A percentile compares a stretch with the other conserved stretches of the same genome.
These are phyloP conservation scores for Xiphophorus maculatus DNA, from an alignment of 2,113 vertebrate genomes.

Conservation along the genomic window DNA sequence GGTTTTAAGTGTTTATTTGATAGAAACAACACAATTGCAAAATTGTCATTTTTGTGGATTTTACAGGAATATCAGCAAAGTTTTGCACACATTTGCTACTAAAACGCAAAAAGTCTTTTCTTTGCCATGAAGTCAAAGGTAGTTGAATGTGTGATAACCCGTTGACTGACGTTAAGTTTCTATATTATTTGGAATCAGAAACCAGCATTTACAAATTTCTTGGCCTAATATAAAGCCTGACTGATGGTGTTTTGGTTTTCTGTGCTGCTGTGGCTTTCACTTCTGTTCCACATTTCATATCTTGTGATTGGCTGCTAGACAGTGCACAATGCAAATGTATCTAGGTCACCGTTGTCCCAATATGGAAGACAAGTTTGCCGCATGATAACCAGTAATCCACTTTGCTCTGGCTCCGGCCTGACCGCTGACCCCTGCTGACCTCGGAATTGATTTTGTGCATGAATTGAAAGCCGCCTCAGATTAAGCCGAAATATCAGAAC, in stretches of 20 bases:
- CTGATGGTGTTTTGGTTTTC: constrained; percentile 47
- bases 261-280: neutral
- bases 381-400: constrained; percentile 88
- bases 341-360: constrained; percentile 56
- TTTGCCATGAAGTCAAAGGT: constrained; percentile 2
- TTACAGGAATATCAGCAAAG: no score
- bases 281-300: constrained; percentile 59
- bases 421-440: constrained; percentile 87
- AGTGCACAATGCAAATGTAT: constrained; percentile 53
- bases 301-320: constrained; percentile 54
- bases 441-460: constrained; percentile 95
- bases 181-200: constrained; percentile 11
- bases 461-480: constrained; percentile 86
- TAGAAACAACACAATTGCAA: no score
- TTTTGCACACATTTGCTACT: no score
- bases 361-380: constrained; percentile 71
- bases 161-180: no score
- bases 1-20: no score
- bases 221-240: constrained; percentile 56
- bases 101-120: constrained; percentile 23
- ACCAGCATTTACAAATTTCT: constrained; percentile 26
- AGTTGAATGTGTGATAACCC: neutral
- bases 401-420: constrained; percentile 78
- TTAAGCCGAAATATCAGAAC: constrained; percentile 84
- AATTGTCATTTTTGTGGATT: no score